Evolutionary conservation across 2,888 invertebrate genomes (phyloP).

Genomic region (Hanleya hanleyi): DNA sequence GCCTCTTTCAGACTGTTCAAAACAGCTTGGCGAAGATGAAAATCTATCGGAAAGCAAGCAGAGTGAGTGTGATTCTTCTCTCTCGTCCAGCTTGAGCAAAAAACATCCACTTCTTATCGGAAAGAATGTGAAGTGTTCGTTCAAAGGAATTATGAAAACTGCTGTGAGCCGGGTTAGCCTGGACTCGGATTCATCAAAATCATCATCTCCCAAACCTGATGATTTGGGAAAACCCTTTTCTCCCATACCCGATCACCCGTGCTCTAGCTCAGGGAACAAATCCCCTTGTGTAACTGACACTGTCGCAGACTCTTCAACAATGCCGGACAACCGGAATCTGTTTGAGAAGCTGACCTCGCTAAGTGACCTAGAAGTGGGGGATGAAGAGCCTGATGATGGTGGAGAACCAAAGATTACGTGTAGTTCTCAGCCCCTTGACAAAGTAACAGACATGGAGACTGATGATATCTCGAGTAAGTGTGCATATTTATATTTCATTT

Average conservation of each 20-base stretch:
- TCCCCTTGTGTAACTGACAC: too few species aligned
- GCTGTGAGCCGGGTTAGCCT: background rate
- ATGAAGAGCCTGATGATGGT: background rate
- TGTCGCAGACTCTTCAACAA: background rate
- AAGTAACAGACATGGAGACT: too few species aligned
- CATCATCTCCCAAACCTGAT: background rate
- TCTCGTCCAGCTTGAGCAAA: background rate
- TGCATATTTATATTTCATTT: too few species aligned
- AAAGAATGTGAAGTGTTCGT: slow-evolving; percentile 44
- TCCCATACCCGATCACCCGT: background rate
- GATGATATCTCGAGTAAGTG: too few species aligned
- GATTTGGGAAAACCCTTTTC: background rate
- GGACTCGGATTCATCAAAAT: background rate
- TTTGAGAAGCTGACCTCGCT: background rate
- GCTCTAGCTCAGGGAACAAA: too few species aligned
- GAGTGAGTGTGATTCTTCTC: too few species aligned
- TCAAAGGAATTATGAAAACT: slow-evolving; percentile 39
- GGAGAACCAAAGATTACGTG: too few species aligned
- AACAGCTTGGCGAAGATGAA: too few species aligned
- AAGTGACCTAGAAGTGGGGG: background rate
- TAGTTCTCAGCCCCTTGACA: too few species aligned
- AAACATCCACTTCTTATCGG: slow-evolving; percentile 38
- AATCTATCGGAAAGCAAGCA: too few species aligned
- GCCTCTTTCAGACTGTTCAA: too few species aligned
- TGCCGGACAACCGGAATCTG: background rate